Evolutionary conservation across 2,797 vertebrate species (phyloP).

Genomic region (Crypturellus tataupa): DNA sequence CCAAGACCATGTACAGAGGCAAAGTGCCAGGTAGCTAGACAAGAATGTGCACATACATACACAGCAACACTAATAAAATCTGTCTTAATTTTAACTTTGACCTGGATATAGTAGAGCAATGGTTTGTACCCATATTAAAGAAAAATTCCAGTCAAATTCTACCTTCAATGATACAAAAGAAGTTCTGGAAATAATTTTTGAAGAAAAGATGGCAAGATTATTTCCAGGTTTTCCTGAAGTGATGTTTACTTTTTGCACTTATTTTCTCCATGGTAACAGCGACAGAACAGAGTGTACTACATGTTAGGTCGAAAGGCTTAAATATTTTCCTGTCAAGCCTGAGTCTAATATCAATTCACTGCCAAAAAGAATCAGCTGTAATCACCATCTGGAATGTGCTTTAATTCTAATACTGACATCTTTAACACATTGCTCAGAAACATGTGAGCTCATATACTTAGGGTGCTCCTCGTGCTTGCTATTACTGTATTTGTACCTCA

Average conservation of each 20-base stretch:
- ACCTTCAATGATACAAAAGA: neutral
- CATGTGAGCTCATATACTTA: neutral
- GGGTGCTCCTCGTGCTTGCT: neutral
- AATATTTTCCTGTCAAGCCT: neutral
- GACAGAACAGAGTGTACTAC: neutral
- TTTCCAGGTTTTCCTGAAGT: neutral
- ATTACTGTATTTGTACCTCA: neutral
- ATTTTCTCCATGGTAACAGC: neutral
- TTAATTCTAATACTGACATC: neutral
- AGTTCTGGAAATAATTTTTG: neutral
- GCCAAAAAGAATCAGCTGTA: neutral
- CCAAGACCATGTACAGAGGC: constrained; percentile 5
- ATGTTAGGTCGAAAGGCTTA: neutral
- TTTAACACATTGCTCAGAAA: neutral
- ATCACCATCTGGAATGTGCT: neutral
- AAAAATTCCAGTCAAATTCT: neutral
- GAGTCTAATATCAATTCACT: neutral
- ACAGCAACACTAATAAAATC: constrained; percentile 1
- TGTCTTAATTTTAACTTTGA: neutral
- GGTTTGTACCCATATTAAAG: neutral
- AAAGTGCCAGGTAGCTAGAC: neutral
- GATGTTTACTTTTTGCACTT: neutral
- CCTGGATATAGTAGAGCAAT: neutral
- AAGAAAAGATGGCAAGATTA: neutral
- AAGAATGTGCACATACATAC: neutral